Base-by-base conservation (phyloP, 2,888 invertebrate species). In the Eilema caniola region DNA sequence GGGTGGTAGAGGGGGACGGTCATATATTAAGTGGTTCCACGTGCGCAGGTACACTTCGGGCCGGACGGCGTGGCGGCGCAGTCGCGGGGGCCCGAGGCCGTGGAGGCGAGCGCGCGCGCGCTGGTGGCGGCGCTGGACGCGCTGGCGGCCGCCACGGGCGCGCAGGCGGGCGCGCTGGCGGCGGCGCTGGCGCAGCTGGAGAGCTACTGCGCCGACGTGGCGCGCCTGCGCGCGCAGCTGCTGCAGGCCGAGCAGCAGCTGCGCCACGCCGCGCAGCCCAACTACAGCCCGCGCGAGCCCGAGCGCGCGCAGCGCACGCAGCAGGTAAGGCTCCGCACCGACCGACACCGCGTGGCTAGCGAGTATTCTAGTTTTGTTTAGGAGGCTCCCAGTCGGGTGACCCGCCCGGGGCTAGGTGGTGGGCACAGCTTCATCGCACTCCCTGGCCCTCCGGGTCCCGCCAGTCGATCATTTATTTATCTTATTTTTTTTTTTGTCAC, bases 221-320 rank as follows among this genome's bases (percentile, higher is more conserved):
- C 98, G 86, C 96, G 97, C 67, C 96, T 98, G 80, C 97, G 98
- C 72, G 97, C 98, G 86, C 97, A 98, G 91, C 97, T 98, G 86
- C 97, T 98, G 77, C 97, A 97, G 90, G 98, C 98, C 78, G 98
- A 99, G 92, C 98, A 98, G 91, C 97, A 98, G 90, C 96, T 99
- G 88, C 96, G 98, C 75, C 96, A 97, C 73, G 97, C 98, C 65
- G 96, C 98, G 91, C 97, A 98, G 87, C 98, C 98, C 74, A 97
- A 97, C 83, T 98, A 98, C 94, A 96, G 97, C 89, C 97, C 98
- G 75, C 97, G 97, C 84, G 98, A 98, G 91, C 96, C 97, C 84
- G 98, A 98, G 85, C 97, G 97, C 84, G 98, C 98, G 82, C 95
- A 97, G 80, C 96, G 96, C 88, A 98, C 98, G 89, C 98, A 98